Evolutionary conservation across 2,888 invertebrate genomes (phyloP).

Genomic region (Polia nebulosa): DNA sequence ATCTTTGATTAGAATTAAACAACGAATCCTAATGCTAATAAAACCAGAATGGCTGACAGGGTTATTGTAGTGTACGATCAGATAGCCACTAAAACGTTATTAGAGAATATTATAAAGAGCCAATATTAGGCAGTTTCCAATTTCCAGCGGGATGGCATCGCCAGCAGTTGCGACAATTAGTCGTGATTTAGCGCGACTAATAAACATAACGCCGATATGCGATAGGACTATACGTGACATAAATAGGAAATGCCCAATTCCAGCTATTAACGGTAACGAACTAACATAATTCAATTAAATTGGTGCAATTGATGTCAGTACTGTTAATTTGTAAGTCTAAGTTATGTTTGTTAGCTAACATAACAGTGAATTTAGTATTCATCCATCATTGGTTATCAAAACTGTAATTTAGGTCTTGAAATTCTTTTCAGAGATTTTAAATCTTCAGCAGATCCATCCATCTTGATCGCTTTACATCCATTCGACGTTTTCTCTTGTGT

Average conservation of each 20-base stretch:
- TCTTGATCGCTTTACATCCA: conserved; percentile 36
- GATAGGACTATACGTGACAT: conserved; percentile 73
- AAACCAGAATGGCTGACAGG: conserved; percentile 2
- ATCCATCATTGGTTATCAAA: too few relatives aligned
- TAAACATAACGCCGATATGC: conserved; percentile 70
- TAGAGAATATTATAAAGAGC: conserved; percentile 50
- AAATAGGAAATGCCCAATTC: conserved; percentile 70
- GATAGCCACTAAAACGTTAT: conserved; percentile 36
- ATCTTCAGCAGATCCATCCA: conserved; percentile 23
- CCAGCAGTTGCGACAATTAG: conserved; percentile 71
- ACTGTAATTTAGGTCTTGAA: background rate
- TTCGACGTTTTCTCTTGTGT: conserved; percentile 27
- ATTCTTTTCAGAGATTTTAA: conserved; percentile 21
- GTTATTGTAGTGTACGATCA: conserved; percentile 24
- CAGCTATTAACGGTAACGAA: conserved; percentile 48
- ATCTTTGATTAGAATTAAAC: conserved; percentile 1
- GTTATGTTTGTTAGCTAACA: conserved; percentile 9
- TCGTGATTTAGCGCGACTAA: conserved; percentile 76
- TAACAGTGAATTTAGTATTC: too few relatives aligned
- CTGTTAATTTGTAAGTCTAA: conserved; percentile 20
- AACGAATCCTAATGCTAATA: conserved; percentile 10
- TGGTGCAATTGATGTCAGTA: conserved; percentile 41
- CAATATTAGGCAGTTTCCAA: conserved; percentile 58
- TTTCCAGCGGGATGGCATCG: conserved; percentile 50
- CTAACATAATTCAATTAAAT: conserved; percentile 70